Base-by-base conservation (phyloP, 37 sponge, comb jelly and placozoan species). In the Tethya wilhelma region DNA sequence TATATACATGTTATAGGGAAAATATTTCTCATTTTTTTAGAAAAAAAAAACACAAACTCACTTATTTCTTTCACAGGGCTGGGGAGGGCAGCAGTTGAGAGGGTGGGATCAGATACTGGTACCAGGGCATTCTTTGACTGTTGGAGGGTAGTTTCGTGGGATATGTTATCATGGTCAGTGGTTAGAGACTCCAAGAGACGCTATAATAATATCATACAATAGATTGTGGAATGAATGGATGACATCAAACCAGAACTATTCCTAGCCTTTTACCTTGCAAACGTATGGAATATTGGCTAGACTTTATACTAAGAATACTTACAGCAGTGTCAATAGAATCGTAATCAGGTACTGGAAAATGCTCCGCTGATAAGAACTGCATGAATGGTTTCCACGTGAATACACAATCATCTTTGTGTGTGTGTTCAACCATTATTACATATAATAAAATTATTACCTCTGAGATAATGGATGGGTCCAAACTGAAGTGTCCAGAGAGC, bases 301-400 rank as follows among this genome's bases (percentile, higher is more conserved):
- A n/a, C n/a, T n/a, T n/a, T n/a, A n/a, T n/a, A n/a, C n/a, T n/a
- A n/a, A n/a, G n/a, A n/a, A n/a, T n/a, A 87, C 88, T 77, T 75
- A 88, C 88, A 20, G 83, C 83, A 62, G 88, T 88, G 53, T 88
- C 88, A 7, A 77, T 44, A 11, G 38, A 32, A 56, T 88, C 88
- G 37, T 88, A 88, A 28, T 77, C 77, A 4, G 88, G 88, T 2
- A 32, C n/a, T 4, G 67, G 29, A 17, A 14, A 30, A 64, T 53
- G 1, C 8, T 73, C 69, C 1, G 38, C 33, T 23, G 43, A 39
- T 36, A 88, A 23, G 26, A 77, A 88, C 83, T 81, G 60, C 59
- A 75, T 6, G 22, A 6, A 36, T 6, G 38, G 36, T 22, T 7
- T 38, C 39, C 43, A 69, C 43, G 69, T 12, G n/a, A 40, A 40